Evolutionary conservation across 2,888 invertebrate genomes (phyloP).

Genomic region (Tipula helvola): DNA sequence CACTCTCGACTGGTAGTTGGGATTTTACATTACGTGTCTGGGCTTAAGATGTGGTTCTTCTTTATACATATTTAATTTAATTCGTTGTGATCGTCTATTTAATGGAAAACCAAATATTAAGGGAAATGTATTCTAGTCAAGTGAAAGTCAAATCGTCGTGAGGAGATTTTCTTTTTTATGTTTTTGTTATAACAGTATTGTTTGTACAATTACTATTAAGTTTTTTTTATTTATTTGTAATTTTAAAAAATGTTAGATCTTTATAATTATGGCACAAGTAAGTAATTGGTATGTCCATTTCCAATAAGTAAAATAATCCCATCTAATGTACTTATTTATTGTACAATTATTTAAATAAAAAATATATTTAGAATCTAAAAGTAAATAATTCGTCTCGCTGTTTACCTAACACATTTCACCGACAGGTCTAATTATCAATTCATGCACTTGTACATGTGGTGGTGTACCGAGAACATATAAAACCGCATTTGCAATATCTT

Average conservation of each 20-base stretch:
- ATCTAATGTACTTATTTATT: background rate
- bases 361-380: background rate
- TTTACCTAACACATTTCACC: constrained; percentile 22
- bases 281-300: background rate
- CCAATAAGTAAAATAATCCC: background rate
- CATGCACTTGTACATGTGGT: constrained; percentile 24
- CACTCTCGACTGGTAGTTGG: constrained; percentile 95
- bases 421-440: constrained; percentile 23
- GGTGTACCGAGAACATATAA: constrained; percentile 24
- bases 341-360: background rate
- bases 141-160: background rate
- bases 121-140: background rate
- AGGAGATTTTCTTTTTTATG: background rate
- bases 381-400: background rate
- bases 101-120: background rate
- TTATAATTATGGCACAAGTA: background rate
- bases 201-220: background rate
- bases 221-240: background rate
- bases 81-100: constrained; percentile 4
- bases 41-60: background rate
- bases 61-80: background rate
- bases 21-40: constrained; percentile 76
- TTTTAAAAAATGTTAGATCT: background rate
- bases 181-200: background rate
- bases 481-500: constrained; percentile 25